Percentiles rank a stretch among this genome's conserved stretches.
phyloP scores from a whole-genome alignment of 2,888 invertebrate genomes.

The Tipula lateralis region DNA sequence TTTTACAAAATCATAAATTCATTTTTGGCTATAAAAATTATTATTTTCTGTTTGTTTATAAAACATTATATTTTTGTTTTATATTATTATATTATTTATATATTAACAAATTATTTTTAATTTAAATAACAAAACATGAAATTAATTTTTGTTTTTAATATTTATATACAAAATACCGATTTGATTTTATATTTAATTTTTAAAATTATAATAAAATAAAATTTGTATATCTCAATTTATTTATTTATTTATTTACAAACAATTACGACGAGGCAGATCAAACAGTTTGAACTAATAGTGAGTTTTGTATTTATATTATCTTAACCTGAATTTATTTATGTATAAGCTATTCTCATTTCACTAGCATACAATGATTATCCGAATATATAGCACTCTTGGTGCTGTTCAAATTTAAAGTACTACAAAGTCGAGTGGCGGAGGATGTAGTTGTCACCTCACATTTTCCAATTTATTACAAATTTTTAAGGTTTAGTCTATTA shows the following conservation, averaged over 20 bases:
- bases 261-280: not conserved
- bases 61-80: not conserved
- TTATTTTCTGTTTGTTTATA: not conserved
- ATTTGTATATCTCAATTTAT: not conserved
- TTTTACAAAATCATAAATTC: not conserved
- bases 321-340: not conserved
- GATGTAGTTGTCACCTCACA: not conserved
- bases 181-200: not conserved
- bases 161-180: not conserved
- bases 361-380: not conserved
- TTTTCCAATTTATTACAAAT: not conserved
- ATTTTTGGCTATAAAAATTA: constrained; percentile 4
- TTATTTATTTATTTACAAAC: not conserved
- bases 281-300: not conserved
- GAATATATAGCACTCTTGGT: not conserved
- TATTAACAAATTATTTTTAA: not conserved
- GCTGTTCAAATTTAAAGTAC: not conserved
- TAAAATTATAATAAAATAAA: not conserved
- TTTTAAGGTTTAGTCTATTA: not conserved
- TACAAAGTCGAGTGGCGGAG: not conserved
- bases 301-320: not conserved
- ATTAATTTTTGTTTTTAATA: not conserved
- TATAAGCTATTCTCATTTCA: not conserved
- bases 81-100: not conserved
- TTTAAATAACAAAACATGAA: not conserved